phyloP scores from a whole-genome alignment of 1,140 invertebrate species.

The Ostrea denselamellosa region DNA sequence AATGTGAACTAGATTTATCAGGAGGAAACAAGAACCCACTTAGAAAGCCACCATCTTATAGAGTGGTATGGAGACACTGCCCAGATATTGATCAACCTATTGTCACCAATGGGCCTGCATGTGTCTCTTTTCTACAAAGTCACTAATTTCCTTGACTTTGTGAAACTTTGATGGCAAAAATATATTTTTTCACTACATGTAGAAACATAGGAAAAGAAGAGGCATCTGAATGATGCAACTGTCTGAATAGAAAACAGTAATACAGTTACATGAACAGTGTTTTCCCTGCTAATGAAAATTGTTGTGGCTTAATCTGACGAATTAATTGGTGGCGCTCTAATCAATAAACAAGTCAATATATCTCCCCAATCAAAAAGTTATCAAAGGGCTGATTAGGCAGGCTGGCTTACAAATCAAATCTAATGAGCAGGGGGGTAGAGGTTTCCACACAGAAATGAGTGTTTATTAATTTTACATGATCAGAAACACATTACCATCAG shows the following conservation, averaged over 20 bases:
- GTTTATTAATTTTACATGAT: conserved; percentile 37
- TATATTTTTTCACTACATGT: too few relatives aligned
- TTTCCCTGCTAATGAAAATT: not conserved
- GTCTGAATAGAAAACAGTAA: not conserved
- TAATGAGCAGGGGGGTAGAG: not conserved
- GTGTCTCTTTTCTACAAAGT: not conserved
- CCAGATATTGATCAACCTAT: not conserved
- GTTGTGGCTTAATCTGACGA: not conserved
- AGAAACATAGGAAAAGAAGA: too few relatives aligned
- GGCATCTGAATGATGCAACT: too few relatives aligned
- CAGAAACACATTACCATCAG: conserved; percentile 31
- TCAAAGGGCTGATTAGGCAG: not conserved
- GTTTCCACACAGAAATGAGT: not conserved
- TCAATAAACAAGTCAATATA: not conserved
- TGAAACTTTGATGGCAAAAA: too few relatives aligned
- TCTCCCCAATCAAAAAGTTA: not conserved
- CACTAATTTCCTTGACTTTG: not conserved
- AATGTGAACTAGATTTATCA: not conserved
- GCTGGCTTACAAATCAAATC: conserved; percentile 15
- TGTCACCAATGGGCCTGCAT: not conserved
- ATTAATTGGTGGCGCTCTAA: not conserved
- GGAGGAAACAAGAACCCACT: not conserved
- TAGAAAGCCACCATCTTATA: not conserved
- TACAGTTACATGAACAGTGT: not conserved
- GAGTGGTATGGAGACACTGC: not conserved